phyloP scores from a whole-genome alignment of 2,113 vertebrate genomes.

The Chloroceryle aenea region DNA sequence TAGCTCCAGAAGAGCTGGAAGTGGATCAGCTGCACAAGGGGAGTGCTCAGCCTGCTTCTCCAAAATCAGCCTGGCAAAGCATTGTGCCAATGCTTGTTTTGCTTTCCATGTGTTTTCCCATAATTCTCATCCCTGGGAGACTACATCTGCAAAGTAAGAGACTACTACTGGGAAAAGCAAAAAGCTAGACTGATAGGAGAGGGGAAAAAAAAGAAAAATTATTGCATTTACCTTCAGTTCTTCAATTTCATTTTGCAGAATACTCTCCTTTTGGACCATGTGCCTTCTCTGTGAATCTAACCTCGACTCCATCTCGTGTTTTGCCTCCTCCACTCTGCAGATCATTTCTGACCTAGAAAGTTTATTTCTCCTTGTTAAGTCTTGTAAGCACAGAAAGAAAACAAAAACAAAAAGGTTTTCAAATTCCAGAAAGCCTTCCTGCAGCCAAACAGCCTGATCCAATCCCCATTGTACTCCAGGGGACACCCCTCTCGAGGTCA shows the following conservation, averaged over 20 bases:
- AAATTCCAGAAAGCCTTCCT: not conserved
- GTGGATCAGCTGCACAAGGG: not conserved
- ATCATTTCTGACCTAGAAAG: slow-evolving; percentile 85
- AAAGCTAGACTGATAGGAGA: not conserved
- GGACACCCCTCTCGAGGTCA: not conserved
- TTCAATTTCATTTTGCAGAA: slow-evolving; percentile 87
- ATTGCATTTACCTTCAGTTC: slow-evolving; percentile 84
- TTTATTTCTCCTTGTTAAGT: slow-evolving; percentile 30
- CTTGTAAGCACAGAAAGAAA: not conserved
- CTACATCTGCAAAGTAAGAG: not conserved
- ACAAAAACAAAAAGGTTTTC: not conserved
- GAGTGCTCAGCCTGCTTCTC: not conserved
- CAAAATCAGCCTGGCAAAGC: not conserved
- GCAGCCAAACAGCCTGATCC: not conserved
- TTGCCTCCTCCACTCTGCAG: slow-evolving; percentile 88
- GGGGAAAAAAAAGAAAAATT: accelerated
- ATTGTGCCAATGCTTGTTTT: not conserved
- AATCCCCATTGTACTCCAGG: not conserved
- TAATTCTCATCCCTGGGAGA: not conserved
- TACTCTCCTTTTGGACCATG: slow-evolving; percentile 90
- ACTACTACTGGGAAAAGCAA: not conserved
- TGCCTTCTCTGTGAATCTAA: slow-evolving; percentile 91
- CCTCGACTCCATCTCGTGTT: slow-evolving; percentile 89
- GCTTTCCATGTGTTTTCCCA: not conserved
- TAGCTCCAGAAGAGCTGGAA: not conserved